A percentile compares a stretch with the other conserved stretches of the same genome.
These are phyloP conservation scores for Hypomecis atomaria DNA, from an alignment of 2,888 invertebrate species.

Conservation along the genomic window DNA sequence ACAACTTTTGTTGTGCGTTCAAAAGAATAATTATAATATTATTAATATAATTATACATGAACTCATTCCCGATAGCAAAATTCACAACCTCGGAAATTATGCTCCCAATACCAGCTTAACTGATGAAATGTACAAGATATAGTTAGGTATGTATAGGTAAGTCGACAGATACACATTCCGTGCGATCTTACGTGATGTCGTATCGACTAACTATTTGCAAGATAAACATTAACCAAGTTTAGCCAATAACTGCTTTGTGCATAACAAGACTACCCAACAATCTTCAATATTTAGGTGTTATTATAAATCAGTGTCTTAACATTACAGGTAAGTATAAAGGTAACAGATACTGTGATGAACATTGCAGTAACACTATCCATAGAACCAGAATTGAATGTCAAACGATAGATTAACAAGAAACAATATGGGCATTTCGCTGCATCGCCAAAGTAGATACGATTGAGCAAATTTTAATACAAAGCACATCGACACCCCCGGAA, in stretches of 20 bases:
- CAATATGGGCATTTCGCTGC: conserved; percentile 52
- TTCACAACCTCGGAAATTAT: conserved; percentile 84
- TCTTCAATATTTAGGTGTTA: conserved; percentile 32
- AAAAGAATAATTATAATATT: conserved; percentile 67
- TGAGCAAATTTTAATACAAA: conserved; percentile 79
- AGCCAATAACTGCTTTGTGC: conserved; percentile 61
- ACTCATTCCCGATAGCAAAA: conserved; percentile 80
- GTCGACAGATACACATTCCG: conserved; percentile 56
- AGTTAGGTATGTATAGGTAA: conserved; percentile 32
- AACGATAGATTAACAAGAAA: conserved; percentile 52
- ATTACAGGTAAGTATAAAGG: conserved; percentile 64
- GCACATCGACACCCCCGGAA: conserved; percentile 67
- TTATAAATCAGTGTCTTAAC: conserved; percentile 51
- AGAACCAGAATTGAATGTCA: conserved; percentile 40
- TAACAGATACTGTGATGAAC: conserved; percentile 51
- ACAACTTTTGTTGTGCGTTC: conserved; percentile 78
- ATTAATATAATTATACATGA: conserved; percentile 64
- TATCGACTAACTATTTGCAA: conserved; percentile 48
- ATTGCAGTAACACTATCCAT: conserved; percentile 41
- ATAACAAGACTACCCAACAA: conserved; percentile 51
- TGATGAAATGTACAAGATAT: conserved; percentile 68
- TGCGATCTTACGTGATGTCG: conserved; percentile 57
- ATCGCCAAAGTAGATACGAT: conserved; percentile 67
- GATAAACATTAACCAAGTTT: conserved; percentile 46
- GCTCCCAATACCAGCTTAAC: conserved; percentile 84